phyloP scores from a whole-genome alignment of 2,797 vertebrate genomes.

The Poliocrania exsul region DNA sequence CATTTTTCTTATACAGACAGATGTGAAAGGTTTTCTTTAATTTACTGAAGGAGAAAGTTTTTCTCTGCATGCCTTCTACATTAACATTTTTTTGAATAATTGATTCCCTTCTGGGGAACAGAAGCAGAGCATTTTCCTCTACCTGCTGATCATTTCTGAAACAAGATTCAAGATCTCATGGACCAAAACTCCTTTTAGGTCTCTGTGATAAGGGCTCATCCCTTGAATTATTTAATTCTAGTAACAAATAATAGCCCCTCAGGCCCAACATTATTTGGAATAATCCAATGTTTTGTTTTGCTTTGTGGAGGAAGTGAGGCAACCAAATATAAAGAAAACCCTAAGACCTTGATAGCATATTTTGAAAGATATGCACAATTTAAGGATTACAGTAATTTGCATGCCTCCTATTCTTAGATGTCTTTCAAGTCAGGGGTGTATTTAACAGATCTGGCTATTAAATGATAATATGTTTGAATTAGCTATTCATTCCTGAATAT shows the following conservation, averaged over 20 bases:
- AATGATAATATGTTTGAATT: not conserved
- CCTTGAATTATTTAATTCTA: not conserved
- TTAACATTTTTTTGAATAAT: constrained; percentile 29
- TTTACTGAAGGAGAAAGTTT: not conserved
- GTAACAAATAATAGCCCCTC: not conserved
- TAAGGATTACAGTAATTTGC: constrained; percentile 29
- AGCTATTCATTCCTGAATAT: constrained; percentile 36
- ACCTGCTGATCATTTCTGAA: not conserved
- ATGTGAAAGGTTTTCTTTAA: not conserved
- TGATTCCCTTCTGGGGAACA: constrained; percentile 5
- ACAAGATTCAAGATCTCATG: not conserved
- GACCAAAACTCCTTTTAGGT: not conserved
- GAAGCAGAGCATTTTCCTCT: constrained; percentile 6
- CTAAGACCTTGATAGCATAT: not conserved
- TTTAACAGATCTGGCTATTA: constrained; percentile 16
- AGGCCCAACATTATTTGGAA: not conserved
- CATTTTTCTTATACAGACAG: not conserved
- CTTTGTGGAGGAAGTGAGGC: not conserved
- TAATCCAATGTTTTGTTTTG: not conserved
- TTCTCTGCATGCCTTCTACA: not conserved
- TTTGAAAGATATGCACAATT: constrained; percentile 41
- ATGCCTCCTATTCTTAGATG: constrained; percentile 47
- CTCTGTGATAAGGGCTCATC: not conserved
- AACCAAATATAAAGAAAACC: constrained; percentile 27
- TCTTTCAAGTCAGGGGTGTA: constrained; percentile 30